A percentile compares a stretch with the other conserved stretches of the same genome.
Evolutionary conservation across 2,797 vertebrate species (phyloP).

Genomic region (Hipposideros larvatus): DNA sequence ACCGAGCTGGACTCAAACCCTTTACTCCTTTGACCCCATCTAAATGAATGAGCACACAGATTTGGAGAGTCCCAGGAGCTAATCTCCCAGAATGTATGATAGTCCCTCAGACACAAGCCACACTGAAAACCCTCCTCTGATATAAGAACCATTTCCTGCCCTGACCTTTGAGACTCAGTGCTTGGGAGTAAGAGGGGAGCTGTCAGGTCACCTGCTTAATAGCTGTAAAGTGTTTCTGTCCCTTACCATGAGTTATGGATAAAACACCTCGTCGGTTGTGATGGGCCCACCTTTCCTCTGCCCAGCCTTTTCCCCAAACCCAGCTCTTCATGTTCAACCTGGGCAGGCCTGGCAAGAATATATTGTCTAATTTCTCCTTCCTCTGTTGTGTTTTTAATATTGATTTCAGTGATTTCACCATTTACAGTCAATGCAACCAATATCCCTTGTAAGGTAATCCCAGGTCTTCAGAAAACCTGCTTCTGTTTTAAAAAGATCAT

Average conservation of each 20-base stretch:
- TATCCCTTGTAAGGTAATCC: background rate
- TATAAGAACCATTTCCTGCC: background rate
- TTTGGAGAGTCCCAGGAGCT: background rate
- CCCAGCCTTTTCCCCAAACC: background rate
- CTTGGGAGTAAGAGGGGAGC: background rate
- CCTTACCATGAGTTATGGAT: background rate
- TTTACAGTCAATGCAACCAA: background rate
- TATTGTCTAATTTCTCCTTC: background rate
- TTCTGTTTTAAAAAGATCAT: background rate
- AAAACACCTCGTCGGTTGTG: background rate
- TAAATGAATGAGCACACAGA: background rate
- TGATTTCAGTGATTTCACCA: slow-evolving; percentile 1
- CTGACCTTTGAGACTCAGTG: background rate
- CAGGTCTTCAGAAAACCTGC: background rate
- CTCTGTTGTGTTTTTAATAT: background rate
- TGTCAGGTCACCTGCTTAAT: background rate
- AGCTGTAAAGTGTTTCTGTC: background rate
- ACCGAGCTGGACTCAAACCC: background rate
- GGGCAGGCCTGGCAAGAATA: background rate
- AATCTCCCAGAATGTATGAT: background rate
- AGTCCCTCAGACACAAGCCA: background rate
- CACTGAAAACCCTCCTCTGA: background rate
- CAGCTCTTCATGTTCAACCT: background rate
- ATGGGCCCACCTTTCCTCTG: background rate
- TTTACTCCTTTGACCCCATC: background rate